Evolutionary conservation across 2,888 invertebrate genomes (phyloP), one percentile per base, ranked within the genome.

Genomic region (Eupeodes latifasciatus): DNA sequence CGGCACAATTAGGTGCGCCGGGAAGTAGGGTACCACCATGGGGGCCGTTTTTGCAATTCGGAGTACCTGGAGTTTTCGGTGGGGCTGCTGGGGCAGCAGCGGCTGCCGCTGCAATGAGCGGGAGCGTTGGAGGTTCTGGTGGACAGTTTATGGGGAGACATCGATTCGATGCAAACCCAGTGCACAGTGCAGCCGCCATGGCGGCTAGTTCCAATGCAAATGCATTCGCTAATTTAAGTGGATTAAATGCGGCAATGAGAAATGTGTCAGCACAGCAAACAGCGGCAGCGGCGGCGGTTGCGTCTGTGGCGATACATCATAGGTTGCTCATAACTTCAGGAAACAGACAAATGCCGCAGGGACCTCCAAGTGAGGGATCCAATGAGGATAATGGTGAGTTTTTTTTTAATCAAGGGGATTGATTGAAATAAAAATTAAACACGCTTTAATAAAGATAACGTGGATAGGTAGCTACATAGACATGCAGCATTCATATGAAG

Each of bases 361-460:
- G 93, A 14, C 93, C 93, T 71, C 93, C 93, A n/a, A 93, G 93
- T 77, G 93, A 93, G 78, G 93, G 93, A 61, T 93, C 93, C 55
- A 93, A 93, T 40, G 93, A 93, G 88, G 93, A 93, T 90, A 85
- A 89, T 82, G 79, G 85, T 89, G 36, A 82, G 81, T 81, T 64
- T 16, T 36, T 14, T 16, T 7, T 4, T 12, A 5, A 5, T 2
- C 5, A 16, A 53, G 6, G 2, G 16, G 16, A 51, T 47, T 47
- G 11, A 47, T 47, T 47, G 27, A 27, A 2, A 27, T 47, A 47
- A 47, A 47, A 12, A 47, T 10, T 3, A 12, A 47, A 47, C 47
- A 9, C 4, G 4, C 40, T 40, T 40, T 40, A 40, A 40, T 40
- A 5, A 40, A 40, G 40, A 40, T 40, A 5, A 40, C 40, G 40